Conservation (phyloP, 2,113 vertebrate genomes). For the Petroica traversi region DNA sequence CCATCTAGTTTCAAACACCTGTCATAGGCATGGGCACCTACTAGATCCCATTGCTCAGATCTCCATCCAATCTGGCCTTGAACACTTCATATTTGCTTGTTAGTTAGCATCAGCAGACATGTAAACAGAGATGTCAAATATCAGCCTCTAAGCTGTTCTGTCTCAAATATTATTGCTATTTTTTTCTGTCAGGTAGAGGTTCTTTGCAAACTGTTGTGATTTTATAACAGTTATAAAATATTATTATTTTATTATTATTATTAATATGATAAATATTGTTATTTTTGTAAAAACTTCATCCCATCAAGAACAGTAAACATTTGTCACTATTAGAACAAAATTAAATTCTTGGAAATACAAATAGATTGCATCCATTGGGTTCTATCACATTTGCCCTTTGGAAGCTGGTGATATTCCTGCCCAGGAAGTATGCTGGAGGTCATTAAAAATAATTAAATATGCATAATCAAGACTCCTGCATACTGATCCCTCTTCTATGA, state of each 20-base stretch:
- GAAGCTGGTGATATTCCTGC: background rate
- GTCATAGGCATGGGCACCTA: background rate
- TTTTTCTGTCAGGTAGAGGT: background rate
- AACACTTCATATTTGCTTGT: background rate
- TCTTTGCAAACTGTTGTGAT: background rate
- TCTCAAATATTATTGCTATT: background rate
- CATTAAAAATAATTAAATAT: conserved; percentile 34
- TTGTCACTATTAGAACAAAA: background rate
- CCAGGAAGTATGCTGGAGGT: background rate
- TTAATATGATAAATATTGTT: background rate
- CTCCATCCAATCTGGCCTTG: background rate
- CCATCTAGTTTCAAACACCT: background rate
- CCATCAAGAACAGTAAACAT: background rate
- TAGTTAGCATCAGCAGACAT: background rate
- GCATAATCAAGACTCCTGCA: background rate
- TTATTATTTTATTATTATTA: background rate
- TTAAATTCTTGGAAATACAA: background rate
- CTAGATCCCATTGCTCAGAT: background rate
- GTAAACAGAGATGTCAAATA: background rate
- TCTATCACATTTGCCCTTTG: background rate
- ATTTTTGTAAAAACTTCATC: background rate
- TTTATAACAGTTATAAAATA: background rate
- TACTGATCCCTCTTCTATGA: conserved; percentile 45
- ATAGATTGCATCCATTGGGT: background rate
- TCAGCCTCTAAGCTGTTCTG: background rate